Conservation (phyloP, 35 echinoderm and acorn worm genomes). For the Anneissia japonica region DNA sequence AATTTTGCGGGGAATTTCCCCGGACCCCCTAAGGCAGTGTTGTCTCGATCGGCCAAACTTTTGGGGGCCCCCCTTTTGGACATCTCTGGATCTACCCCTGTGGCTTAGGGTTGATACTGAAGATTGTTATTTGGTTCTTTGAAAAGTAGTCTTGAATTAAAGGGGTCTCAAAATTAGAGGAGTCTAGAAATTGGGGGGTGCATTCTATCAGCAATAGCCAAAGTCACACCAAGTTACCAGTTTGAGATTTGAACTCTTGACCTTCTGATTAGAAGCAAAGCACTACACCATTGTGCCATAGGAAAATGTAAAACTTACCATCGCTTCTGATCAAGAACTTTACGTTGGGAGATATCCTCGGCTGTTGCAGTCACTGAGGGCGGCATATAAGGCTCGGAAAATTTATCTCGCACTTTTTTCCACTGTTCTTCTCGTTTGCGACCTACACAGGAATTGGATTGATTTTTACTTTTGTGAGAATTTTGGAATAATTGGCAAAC, state of each 20-base stretch:
- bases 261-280: neutral
- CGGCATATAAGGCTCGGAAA: constrained; percentile 20
- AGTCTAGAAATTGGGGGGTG: neutral
- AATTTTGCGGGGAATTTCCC: too few relatives aligned
- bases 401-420: neutral
- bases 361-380: constrained; percentile 29
- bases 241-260: neutral
- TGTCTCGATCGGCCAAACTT: too few relatives aligned
- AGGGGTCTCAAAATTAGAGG: neutral
- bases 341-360: constrained; percentile 34
- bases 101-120: too few relatives aligned
- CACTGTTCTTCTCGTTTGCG: neutral
- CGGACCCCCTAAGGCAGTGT: too few relatives aligned
- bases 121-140: neutral
- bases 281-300: too few relatives aligned
- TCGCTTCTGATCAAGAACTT: constrained; percentile 55
- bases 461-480: too few relatives aligned
- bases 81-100: too few relatives aligned
- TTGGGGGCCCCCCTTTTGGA: too few relatives aligned
- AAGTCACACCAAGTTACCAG: neutral
- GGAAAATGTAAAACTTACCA: constrained; percentile 66
- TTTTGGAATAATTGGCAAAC: too few relatives aligned
- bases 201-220: neutral
- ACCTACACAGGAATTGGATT: too few relatives aligned
- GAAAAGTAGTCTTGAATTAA: neutral